Evolutionary conservation across 1,140 invertebrate species (phyloP).

Genomic region (Dysdera silvatica): DNA sequence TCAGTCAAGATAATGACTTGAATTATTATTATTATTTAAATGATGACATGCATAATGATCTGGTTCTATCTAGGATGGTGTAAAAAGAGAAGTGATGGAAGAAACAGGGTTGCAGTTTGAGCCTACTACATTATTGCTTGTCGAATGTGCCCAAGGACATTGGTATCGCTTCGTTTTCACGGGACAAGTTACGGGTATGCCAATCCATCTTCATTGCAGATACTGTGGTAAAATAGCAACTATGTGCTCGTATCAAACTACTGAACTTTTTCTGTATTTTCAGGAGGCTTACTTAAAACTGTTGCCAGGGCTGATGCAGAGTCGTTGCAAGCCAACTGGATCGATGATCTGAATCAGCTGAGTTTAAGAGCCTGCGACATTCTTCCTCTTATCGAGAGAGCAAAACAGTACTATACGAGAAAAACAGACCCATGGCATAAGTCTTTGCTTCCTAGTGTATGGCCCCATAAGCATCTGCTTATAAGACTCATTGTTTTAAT

Average conservation of each 20-base stretch:
- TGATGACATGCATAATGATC: no score
- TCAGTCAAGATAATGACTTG: no score
- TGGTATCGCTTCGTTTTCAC: conserved; percentile 90
- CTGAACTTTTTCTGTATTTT: no score
- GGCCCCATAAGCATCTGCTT: conserved; percentile 61
- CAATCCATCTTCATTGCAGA: no score
- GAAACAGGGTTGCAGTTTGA: conserved; percentile 84
- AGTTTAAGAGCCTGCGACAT: conserved; percentile 72
- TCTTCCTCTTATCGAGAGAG: conserved; percentile 67
- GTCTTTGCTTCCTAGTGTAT: conserved; percentile 58
- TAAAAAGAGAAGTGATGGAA: conserved; percentile 83
- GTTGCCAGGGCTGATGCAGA: conserved; percentile 78
- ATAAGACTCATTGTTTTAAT: conserved; percentile 69
- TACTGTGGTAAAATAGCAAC: no score
- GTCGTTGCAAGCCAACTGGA: conserved; percentile 81
- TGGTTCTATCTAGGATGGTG: conserved; percentile 67
- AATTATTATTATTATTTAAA: no score
- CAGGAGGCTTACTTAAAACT: conserved; percentile 80
- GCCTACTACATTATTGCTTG: conserved; percentile 70
- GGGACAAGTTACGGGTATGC: conserved; percentile 52
- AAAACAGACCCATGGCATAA: conserved; percentile 55
- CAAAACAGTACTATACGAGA: conserved; percentile 36
- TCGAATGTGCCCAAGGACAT: conserved; percentile 65
- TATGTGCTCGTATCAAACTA: no score
- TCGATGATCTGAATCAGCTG: conserved; percentile 63